A percentile compares a stretch with the other conserved stretches of the same genome.
These are phyloP conservation scores for Malacoctenus gilli DNA, from an alignment of 2,797 vertebrate species.

Conservation along the genomic window DNA sequence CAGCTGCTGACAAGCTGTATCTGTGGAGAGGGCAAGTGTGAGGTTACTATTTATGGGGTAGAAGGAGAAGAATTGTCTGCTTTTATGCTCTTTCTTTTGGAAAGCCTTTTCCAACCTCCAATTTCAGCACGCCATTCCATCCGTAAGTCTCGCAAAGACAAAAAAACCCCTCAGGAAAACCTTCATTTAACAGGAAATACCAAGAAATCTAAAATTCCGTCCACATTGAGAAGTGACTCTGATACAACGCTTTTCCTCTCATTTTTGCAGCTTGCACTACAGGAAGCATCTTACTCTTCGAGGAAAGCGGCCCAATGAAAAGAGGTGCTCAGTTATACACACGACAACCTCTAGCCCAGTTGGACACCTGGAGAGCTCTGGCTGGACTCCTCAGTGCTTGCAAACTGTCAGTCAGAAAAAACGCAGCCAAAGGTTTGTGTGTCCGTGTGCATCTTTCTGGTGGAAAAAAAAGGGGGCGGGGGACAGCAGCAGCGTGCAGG, in stretches of 20 bases:
- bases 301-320: slow-evolving; percentile 35
- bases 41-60: slow-evolving; percentile 17
- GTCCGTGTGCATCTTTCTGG: slow-evolving; percentile 28
- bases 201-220: not conserved
- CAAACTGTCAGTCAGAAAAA: slow-evolving; percentile 64
- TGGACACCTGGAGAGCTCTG: slow-evolving; percentile 63
- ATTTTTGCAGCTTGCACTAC: slow-evolving; percentile 18
- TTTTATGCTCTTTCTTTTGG: no score
- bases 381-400: slow-evolving; percentile 60
- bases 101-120: no score
- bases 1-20: slow-evolving; percentile 32
- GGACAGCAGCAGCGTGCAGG: slow-evolving; percentile 53
- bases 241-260: slow-evolving; percentile 7
- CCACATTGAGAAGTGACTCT: not conserved
- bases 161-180: slow-evolving; percentile 1
- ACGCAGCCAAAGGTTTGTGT: slow-evolving; percentile 59
- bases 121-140: no score
- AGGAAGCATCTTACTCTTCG: not conserved
- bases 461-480: slow-evolving; percentile 60
- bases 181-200: slow-evolving; percentile 2
- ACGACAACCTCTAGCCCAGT: slow-evolving; percentile 62
- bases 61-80: not conserved
- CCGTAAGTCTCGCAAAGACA: not conserved
- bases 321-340: slow-evolving; percentile 43
- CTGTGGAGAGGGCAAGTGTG: slow-evolving; percentile 8